These are phyloP conservation scores for Arbacia lixula DNA, from an alignment of 53 echinoderm and acorn worm species.

Conservation along the genomic window DNA sequence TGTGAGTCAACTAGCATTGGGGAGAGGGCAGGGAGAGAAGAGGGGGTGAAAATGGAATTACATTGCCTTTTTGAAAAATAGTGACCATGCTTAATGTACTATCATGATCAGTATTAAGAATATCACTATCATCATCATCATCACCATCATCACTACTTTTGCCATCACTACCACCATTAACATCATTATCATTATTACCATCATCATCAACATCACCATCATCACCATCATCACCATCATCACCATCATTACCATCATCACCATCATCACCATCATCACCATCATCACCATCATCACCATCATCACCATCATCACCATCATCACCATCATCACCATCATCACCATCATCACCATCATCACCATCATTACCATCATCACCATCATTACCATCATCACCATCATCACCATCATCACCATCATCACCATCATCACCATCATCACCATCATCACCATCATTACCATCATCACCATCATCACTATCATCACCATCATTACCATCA, in stretches of 20 bases:
- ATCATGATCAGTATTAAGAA: not conserved
- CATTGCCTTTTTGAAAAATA: too few relatives aligned
- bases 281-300: slow-evolving; percentile 12
- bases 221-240: not conserved
- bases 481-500: not conserved
- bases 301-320: not conserved
- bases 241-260: not conserved
- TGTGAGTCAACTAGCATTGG: too few relatives aligned
- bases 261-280: slow-evolving; percentile 1
- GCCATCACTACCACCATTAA: too few relatives aligned
- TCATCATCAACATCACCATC: not conserved
- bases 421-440: not conserved
- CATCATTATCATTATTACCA: not conserved
- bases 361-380: not conserved
- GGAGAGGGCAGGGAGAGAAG: too few relatives aligned
- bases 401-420: not conserved
- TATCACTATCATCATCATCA: not conserved
- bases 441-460: not conserved
- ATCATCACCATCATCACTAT: not conserved
- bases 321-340: not conserved
- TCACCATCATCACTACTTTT: not conserved
- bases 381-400: not conserved
- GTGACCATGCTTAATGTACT: too few relatives aligned
- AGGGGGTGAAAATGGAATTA: too few relatives aligned
- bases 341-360: not conserved